Conservation (phyloP, 2,888 invertebrate species). For the Stictocephala bisonia region DNA sequence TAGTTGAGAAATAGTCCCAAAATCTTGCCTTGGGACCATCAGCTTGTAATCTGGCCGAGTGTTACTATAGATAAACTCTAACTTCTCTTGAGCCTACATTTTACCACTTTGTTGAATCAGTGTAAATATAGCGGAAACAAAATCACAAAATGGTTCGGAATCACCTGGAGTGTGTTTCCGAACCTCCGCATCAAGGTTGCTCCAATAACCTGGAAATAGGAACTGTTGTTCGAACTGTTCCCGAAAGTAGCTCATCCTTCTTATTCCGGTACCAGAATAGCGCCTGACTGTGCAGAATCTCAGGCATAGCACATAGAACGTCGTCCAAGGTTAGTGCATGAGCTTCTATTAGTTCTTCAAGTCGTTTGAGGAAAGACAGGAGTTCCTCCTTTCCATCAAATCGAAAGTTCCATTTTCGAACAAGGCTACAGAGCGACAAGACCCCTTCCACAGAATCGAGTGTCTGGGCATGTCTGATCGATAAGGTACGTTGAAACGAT, state of each 20-base stretch:
- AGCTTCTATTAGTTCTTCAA: not conserved
- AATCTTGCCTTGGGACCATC: not conserved
- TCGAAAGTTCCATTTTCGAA: slow-evolving; percentile 15
- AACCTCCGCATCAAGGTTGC: slow-evolving; percentile 7
- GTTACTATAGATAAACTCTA: not conserved
- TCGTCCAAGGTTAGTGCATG: not conserved
- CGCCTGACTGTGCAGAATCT: not conserved
- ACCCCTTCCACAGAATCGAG: no score
- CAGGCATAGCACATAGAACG: not conserved
- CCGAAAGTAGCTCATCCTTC: not conserved
- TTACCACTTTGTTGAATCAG: not conserved
- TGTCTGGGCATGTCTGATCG: no score
- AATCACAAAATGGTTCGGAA: slow-evolving; percentile 4
- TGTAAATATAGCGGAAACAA: not conserved
- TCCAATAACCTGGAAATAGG: not conserved
- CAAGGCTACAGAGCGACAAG: no score
- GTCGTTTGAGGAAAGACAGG: slow-evolving; percentile 9
- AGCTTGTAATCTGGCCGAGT: not conserved
- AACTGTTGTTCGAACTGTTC: not conserved
- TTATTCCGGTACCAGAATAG: slow-evolving; percentile 23
- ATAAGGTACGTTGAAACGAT: no score
- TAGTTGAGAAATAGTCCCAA: not conserved
- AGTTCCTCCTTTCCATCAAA: slow-evolving; percentile 19
- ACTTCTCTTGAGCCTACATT: slow-evolving; percentile 42
- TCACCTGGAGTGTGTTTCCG: no score